Evolutionary conservation across 2,888 invertebrate species (phyloP).

Genomic region (Ellobium chinense): DNA sequence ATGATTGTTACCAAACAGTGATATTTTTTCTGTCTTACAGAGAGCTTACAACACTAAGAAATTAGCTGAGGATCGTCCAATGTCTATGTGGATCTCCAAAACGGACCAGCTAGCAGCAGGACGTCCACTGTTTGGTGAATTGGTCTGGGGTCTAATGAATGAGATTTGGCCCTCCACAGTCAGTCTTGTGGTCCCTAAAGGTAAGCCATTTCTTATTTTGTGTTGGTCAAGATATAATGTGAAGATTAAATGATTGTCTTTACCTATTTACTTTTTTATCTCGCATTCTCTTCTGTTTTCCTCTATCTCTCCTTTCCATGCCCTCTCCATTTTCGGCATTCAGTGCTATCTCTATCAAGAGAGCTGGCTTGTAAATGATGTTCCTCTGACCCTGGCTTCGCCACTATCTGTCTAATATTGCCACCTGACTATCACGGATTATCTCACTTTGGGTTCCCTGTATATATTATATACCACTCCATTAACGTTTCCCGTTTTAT

Average conservation of each 20-base stretch:
- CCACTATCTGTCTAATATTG: too few species aligned
- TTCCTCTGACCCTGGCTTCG: too few species aligned
- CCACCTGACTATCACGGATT: too few species aligned
- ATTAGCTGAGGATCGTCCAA: constrained; percentile 62
- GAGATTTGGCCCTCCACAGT: constrained; percentile 67
- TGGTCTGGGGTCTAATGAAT: constrained; percentile 65
- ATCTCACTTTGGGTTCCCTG: too few species aligned
- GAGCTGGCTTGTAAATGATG: too few species aligned
- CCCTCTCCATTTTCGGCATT: too few species aligned
- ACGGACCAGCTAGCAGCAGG: constrained; percentile 58
- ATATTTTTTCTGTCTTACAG: too few species aligned
- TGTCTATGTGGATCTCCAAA: constrained; percentile 68
- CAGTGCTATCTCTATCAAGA: too few species aligned
- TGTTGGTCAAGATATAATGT: background rate
- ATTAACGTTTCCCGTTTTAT: too few species aligned
- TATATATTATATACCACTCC: too few species aligned
- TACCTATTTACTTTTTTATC: background rate
- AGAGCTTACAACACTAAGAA: constrained; percentile 64
- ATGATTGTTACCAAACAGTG: too few species aligned
- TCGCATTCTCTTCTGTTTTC: background rate
- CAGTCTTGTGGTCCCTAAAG: constrained; percentile 61
- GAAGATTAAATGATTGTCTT: background rate
- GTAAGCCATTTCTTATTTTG: constrained; percentile 34
- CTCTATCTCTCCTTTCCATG: background rate
- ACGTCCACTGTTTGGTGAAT: constrained; percentile 56